Evolutionary conservation across 2,113 vertebrate genomes (phyloP), one percentile per base, ranked within the genome.

Genomic region (Barnardius zonarius): DNA sequence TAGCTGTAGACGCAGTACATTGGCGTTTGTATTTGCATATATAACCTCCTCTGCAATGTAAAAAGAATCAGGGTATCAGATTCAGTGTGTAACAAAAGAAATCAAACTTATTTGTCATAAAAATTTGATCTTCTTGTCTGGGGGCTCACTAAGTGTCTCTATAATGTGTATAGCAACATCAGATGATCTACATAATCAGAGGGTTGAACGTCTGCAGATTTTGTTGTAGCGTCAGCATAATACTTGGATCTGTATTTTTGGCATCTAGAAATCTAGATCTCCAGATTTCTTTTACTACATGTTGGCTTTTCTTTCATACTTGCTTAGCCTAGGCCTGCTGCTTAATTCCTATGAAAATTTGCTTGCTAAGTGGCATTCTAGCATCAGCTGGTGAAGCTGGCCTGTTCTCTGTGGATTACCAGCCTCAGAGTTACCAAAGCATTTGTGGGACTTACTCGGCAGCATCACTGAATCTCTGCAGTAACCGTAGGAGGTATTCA

Each of bases 1-100:
- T 20, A 35, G n/a, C 69, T 61, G 43, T 18, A 18, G 30, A 72
- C 61, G 31, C 1, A 2, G 11, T 63, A 0, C 4, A 9, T 3
- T 33, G 48, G 23, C 75, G 4, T 82, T 54, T 78, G 30, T 73
- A 46, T 76, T 68, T 75, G 35, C 13, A 14, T 33, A 1, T 8
- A 11, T n/a, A 70, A 33, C 8, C 31, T 44, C 35, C 31, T 3
- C 1, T 33, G 64, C 17, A 11, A 30, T 6, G 17, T 15, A 41
- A 41, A 52, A 83, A 43, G 39, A 49, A 37, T 14, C 2, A 23
- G 54, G 48, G 23, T 44, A 11, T 52, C 39, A 22, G 22, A 69
- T 31, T 74, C 11, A 9, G 15, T 0, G 12, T 24, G 37, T 39
- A 35, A 55, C 39, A 51, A 6, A 68, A 64, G 30, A 77, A 93